Evolutionary conservation across 2,797 vertebrate genomes (phyloP).

Genomic region (Acropternis orthonyx): DNA sequence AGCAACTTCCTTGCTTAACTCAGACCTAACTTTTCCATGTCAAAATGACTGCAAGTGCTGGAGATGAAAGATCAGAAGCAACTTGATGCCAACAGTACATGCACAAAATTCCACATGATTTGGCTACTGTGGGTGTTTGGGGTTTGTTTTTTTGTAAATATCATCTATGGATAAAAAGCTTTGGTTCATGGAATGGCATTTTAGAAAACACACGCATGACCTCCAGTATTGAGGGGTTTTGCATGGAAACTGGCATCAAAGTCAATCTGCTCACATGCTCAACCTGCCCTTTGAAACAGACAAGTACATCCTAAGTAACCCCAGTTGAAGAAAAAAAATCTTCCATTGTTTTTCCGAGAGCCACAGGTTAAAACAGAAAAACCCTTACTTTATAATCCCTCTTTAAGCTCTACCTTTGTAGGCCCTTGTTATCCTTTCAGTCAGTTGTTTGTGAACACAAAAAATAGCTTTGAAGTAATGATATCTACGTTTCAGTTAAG

Average conservation of each 20-base stretch:
- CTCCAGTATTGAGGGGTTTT: fast-evolving
- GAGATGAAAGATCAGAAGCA: background rate
- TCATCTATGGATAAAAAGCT: background rate
- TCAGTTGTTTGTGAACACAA: background rate
- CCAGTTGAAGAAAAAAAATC: background rate
- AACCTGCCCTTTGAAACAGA: background rate
- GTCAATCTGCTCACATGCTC: background rate
- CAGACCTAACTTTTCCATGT: background rate
- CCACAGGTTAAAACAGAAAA: background rate
- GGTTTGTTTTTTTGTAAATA: background rate
- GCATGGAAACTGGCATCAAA: background rate
- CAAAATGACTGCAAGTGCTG: background rate
- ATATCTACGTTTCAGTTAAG: background rate
- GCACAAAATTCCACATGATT: background rate
- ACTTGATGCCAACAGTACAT: background rate
- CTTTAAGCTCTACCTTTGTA: background rate
- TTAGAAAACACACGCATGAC: background rate
- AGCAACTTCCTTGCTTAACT: background rate
- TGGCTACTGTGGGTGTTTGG: background rate
- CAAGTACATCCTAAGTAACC: background rate
- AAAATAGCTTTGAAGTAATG: background rate
- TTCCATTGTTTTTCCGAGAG: background rate
- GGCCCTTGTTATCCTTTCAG: background rate
- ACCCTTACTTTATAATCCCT: background rate
- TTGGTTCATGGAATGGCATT: background rate